phyloP scores from a whole-genome alignment of 2,113 vertebrate species.

The Elephantulus edwardii region DNA sequence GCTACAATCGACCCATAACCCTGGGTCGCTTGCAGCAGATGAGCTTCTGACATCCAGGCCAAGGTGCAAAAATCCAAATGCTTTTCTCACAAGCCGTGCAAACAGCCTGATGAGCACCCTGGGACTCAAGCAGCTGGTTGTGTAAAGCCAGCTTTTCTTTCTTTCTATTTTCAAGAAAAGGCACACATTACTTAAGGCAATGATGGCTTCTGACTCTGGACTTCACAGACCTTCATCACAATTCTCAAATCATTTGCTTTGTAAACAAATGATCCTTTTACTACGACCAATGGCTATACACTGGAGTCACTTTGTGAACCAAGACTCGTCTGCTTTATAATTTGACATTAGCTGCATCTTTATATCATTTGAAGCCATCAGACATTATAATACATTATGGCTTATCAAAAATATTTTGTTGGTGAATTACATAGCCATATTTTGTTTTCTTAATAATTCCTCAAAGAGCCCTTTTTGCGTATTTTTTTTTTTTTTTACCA shows the following conservation, averaged over 20 bases:
- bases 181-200: not conserved
- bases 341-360: not conserved
- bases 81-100: not conserved
- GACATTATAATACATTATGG: not conserved
- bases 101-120: conserved; percentile 2
- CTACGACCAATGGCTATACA: not conserved
- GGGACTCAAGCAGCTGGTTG: not conserved
- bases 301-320: not conserved
- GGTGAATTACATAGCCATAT: not conserved
- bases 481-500: too few species aligned
- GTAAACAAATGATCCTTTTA: not conserved
- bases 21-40: not conserved
- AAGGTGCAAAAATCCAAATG: not conserved
- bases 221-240: not conserved
- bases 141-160: not conserved
- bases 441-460: not conserved
- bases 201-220: not conserved
- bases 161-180: not conserved
- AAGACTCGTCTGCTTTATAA: not conserved
- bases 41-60: not conserved
- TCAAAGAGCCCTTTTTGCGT: not conserved
- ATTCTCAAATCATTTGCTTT: not conserved
- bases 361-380: not conserved
- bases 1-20: not conserved
- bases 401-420: not conserved